Base-by-base conservation (phyloP, 2,888 invertebrate genomes). In the Criorhina ranunculi region DNA sequence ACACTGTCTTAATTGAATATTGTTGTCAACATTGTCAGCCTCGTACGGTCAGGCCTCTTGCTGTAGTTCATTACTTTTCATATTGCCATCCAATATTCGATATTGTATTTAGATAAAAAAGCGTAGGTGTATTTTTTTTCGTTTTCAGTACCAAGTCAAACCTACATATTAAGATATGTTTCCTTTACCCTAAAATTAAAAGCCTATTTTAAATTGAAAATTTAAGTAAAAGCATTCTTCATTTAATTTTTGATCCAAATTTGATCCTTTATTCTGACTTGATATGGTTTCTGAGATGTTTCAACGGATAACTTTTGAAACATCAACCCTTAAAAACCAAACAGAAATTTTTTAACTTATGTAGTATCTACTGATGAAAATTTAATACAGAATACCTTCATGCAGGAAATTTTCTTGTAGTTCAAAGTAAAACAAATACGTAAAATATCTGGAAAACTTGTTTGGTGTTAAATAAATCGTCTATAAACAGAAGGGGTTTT, bases 21-120 rank as follows among this genome's bases (percentile, higher is more conserved):
- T 78, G 55, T 57, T 46, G 70, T 64, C 46, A 78, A 70, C 57
- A 72, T 40, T 72, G 55, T 70, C 64, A 64, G 62, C 49, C 64
- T 49, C 57, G 46, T 37, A 72, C 29, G 57, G 78, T 72, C 15
- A 33, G 49, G 49, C 72, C 57, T 64, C 33, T 72, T 79, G 19
- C 5, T 79, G 57, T 64, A 66, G 64, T 66, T 46, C 37, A n/a
- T 9, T 42, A 49, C 42, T 9, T 62, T 70, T 29, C 31, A n/a
- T 44, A 59, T 40, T 66, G 79, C 49, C 57, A 59, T 73, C 8
- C 9, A 40, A 51, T 17, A 51, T 62, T 78, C 46, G 57, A 66
- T 55, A 78, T 69, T 53, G 35, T 62, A 42, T 62, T 78, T 46
- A 35, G 35, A 55, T 69, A 77, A 53, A 53, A n/a, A n/a, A n/a